Base-by-base conservation (phyloP, 2,888 invertebrate genomes). In the Spilosoma lubricipeda region DNA sequence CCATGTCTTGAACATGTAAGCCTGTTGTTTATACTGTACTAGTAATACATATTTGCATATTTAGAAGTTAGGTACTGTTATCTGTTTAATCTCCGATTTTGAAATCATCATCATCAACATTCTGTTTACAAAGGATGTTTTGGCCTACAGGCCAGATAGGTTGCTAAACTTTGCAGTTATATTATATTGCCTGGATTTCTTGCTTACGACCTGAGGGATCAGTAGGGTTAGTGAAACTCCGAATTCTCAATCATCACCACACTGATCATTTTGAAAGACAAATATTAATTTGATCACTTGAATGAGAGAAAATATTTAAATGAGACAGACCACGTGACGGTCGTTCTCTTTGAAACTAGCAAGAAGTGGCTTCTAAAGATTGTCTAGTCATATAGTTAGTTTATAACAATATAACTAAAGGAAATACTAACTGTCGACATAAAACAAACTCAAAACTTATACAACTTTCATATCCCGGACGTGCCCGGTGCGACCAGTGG, bases 381-480 rank as follows among this genome's bases (percentile, higher is more conserved):
- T 18, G 45, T 45, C 4, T 45, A 45, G 45, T 45, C 45, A 48
- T 48, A 18, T 20, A 20, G 11, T 20, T 23, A 52, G 52, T n/a
- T 66, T 13, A 66, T 13, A 36, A 36, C 2, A 33, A 27, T 65
- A 67, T 72, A 59, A 9, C n/a, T 18, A 20, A 67, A 75, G 71
- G 74, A 52, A 73, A 72, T 64, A 64, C 42, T 69, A 77, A 77
- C 71, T 64, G 71, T 77, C 78, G 76, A 73, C 39, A 77, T 73
- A 73, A 67, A 77, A 80, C 71, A n/a, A 71, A 77, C 71, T 81
- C 71, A 65, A 80, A 83, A 80, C 72, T 80, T 81, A 77, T 81
- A 83, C 73, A 80, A 84, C 77, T 78, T 77, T 78, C 65, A 77
- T 75, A 81, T 75, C 80, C 67, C 75, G 79, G 83, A 89, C 88